phyloP scores from a whole-genome alignment of 2,797 vertebrate genomes.

The Cossypha polioptera region DNA sequence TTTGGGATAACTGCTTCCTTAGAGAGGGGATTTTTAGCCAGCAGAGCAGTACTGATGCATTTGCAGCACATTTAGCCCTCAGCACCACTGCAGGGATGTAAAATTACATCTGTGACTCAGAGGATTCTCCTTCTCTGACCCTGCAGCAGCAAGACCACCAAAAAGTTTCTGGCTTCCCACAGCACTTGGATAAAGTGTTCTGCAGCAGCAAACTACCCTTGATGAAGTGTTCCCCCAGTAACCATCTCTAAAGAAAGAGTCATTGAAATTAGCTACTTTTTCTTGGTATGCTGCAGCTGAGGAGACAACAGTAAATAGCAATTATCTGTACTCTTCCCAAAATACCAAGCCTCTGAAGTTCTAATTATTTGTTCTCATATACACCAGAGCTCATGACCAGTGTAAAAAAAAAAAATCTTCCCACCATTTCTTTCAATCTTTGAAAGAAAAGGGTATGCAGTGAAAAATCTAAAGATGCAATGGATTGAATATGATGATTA shows the following conservation, averaged over 20 bases:
- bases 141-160: neutral
- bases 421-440: neutral
- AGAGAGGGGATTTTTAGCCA: neutral
- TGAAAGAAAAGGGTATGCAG: neutral
- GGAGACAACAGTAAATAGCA: neutral
- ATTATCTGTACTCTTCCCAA: constrained; percentile 36
- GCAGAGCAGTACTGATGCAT: neutral
- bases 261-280: neutral
- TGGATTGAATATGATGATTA: neutral
- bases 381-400: neutral
- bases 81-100: neutral
- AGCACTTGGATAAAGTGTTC: neutral
- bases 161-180: neutral
- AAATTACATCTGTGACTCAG: neutral
- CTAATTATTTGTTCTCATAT: neutral
- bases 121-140: neutral
- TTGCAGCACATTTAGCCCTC: neutral
- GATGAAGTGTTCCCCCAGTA: neutral
- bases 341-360: neutral
- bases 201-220: neutral
- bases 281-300: neutral
- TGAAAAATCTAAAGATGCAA: neutral
- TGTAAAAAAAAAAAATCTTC: neutral
- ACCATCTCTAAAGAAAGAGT: neutral
- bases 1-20: neutral